Evolutionary conservation across 2,888 invertebrate species (phyloP).

Genomic region (Galerucella nymphaeae): DNA sequence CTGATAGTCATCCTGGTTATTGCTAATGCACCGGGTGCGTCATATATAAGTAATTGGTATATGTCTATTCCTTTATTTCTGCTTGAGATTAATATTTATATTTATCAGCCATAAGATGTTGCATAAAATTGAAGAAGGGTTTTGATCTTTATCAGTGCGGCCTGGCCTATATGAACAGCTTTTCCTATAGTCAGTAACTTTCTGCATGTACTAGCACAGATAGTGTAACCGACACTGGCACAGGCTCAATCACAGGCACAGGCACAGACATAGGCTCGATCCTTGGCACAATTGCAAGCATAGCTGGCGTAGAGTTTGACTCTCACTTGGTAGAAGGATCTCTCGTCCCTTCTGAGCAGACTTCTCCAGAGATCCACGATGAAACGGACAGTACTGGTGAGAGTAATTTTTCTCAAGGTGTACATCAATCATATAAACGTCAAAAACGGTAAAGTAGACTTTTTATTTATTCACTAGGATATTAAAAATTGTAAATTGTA

Average conservation of each 20-base stretch:
- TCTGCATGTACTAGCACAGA: slow-evolving; percentile 56
- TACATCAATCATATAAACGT: slow-evolving; percentile 42
- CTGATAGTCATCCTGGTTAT: not conserved
- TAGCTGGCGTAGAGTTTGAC: slow-evolving; percentile 60
- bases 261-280: slow-evolving; percentile 56
- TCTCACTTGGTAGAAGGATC: slow-evolving; percentile 64
- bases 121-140: too few relatives aligned
- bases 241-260: slow-evolving; percentile 54
- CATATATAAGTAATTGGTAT: not conserved
- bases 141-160: slow-evolving; percentile 10
- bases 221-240: slow-evolving; percentile 59
- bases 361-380: slow-evolving; percentile 61
- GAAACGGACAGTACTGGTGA: slow-evolving; percentile 58
- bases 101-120: too few relatives aligned
- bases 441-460: not conserved
- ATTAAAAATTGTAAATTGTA: not conserved
- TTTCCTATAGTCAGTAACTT: slow-evolving; percentile 50
- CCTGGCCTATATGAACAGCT: slow-evolving; percentile 10
- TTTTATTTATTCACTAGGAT: not conserved
- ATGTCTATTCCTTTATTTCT: too few relatives aligned
- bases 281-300: slow-evolving; percentile 60
- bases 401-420: slow-evolving; percentile 57
- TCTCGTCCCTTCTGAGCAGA: slow-evolving; percentile 63
- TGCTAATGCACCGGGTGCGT: slow-evolving; percentile 9
- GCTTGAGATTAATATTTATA: too few relatives aligned